Evolutionary conservation across 23 tunicate species (phyloP), one percentile per base, ranked within the genome.

Genomic region (Halocynthia roretzi): DNA sequence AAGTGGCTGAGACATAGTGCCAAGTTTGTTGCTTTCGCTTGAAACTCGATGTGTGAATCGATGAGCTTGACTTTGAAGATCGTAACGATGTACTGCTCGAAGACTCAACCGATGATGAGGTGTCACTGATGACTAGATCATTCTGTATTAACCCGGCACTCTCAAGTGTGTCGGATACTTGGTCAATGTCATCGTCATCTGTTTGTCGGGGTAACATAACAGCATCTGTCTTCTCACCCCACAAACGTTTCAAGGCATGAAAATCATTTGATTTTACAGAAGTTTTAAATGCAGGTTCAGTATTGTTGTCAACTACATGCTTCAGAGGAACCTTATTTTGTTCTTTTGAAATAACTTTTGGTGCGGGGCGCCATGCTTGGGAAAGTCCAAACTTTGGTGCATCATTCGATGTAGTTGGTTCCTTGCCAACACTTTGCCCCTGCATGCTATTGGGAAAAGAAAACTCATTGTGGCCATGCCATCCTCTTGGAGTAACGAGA

Each of bases 241-340:
- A 87, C 86, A 87, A 82, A 22, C 81, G 84, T 56, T 67, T 82
- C n/a, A 87, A 55, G 19, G 78, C 68, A 31, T 80, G 83, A 53
- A 87, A 76, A 7, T 86, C 83, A 70, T 44, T 52, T 54, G 55
- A 64, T 10, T 54, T 10, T 10, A 54, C 78, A 15, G 70, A 65
- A 48, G 31, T 65, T 11, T 65, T 9, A 6, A 65, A 5, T 65
- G 70, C 9, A 48, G 70, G 22, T 48, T 65, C 19, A 8, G 31
- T 65, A 65, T 10, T 10, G 48, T 65, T 65, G 22, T 15, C 10
- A 20, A 6, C 31, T 15, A 0, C 22, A 48, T 10, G 70, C 17
- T 5, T 11, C n/a, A 1, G 63, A 1, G 17, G 63, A 1, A 1
- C 63, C 2, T 58, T n/a, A 58, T n/a, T 58, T n/a, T 58, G 2